These are phyloP conservation scores for Halcyon smyrnensis DNA, from an alignment of 2,797 vertebrate genomes.

Conservation along the genomic window DNA sequence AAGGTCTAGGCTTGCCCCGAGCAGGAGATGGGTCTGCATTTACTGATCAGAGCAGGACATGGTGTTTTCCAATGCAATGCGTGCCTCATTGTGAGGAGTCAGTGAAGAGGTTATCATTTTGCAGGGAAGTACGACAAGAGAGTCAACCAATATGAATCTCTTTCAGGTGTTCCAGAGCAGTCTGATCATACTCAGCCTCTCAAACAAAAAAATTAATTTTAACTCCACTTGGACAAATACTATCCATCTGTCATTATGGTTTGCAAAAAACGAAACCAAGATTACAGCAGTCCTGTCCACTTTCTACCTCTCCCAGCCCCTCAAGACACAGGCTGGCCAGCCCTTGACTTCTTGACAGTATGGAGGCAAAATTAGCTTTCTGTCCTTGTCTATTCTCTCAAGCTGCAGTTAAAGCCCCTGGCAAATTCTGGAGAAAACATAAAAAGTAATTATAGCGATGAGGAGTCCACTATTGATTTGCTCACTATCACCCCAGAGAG, in stretches of 20 bases:
- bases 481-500: neutral
- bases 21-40: neutral
- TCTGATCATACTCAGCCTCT: neutral
- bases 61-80: neutral
- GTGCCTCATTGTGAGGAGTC: neutral
- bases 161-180: neutral
- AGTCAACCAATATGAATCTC: neutral
- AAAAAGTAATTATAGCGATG: neutral
- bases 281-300: neutral
- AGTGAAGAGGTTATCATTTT: neutral
- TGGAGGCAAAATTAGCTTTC: neutral
- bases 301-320: neutral
- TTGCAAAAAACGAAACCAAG: neutral
- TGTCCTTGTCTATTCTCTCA: neutral
- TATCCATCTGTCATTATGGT: neutral
- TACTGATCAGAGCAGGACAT: accelerated
- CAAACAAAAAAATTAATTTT: neutral
- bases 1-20: neutral
- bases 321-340: neutral
- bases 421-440: conserved; percentile 6
- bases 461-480: neutral
- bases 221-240: neutral
- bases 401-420: neutral
- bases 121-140: neutral
- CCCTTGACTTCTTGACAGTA: neutral